Conservation (phyloP, 2,113 vertebrate species). For the Phrynosoma platyrhinos region DNA sequence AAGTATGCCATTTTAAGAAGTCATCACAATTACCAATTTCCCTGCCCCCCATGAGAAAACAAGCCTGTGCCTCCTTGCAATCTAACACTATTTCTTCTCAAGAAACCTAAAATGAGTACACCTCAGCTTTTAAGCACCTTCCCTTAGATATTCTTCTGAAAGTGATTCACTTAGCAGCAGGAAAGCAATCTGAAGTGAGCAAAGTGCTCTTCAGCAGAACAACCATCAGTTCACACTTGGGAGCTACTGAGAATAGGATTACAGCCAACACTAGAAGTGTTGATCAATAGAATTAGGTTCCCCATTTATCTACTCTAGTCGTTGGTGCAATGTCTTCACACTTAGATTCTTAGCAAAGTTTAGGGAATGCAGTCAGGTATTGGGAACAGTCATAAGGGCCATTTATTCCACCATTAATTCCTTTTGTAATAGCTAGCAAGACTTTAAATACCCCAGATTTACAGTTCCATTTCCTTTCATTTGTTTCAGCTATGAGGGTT, state of each 20-base stretch:
- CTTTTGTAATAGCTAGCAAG: fast-evolving
- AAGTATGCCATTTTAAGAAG: neutral
- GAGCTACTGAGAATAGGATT: neutral
- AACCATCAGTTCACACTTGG: constrained; percentile 2
- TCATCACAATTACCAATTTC: constrained; percentile 5
- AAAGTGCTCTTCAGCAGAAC: neutral
- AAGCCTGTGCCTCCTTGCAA: neutral
- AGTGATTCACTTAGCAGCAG: constrained; percentile 29
- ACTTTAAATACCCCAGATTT: neutral
- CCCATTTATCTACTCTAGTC: neutral
- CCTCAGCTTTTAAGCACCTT: neutral
- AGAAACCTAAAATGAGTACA: constrained; percentile 31
- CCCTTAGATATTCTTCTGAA: constrained; percentile 5
- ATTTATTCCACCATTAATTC: neutral
- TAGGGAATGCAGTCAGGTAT: neutral
- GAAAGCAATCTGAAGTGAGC: constrained; percentile 28
- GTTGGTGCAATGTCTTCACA: neutral
- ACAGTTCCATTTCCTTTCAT: neutral
- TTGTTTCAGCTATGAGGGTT: neutral
- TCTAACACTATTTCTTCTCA: neutral
- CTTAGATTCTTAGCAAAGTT: neutral
- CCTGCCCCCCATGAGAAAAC: neutral
- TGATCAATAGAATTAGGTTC: neutral
- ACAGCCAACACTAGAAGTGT: neutral
- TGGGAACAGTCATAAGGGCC: too few species aligned